Base-by-base conservation (phyloP, 2,113 vertebrate species). In the Phyllostomus hastatus region DNA sequence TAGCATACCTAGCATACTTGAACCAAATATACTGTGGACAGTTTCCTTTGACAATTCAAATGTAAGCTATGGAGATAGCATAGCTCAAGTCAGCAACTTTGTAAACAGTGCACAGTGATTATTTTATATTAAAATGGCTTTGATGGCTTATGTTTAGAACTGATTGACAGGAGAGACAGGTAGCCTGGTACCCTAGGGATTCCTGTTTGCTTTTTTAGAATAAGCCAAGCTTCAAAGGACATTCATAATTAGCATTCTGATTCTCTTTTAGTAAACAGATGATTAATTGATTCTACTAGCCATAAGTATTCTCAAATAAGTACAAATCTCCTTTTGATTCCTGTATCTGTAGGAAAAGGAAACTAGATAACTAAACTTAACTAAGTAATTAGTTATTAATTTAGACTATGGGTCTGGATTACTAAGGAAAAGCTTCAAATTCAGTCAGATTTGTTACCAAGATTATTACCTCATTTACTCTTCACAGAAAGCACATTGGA, bases 101-200 rank as follows among this genome's bases (percentile, higher is more conserved):
- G 61, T 91, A 79, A 82, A 88, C 64, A 86, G 3, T 28, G 5
- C 2, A 7, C 35, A 92, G 33, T 82, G 48, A 79, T 24, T 50
- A 72, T 26, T 87, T 87, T 78, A 79, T 88, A 69, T 73, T 93
- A 88, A 93, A 92, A 76, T 88, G 61, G 24, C 46, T 82, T 54
- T 83, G n/a, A 85, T 90, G 26, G 12, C 38, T 92, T 92, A 48
- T 38, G 2, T 78, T 97, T 92, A 80, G n/a, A 97, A 79, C 35
- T 73, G 26, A 79, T 66, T 88, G 35, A 90, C 46, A 92, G 38
- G 35, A 90, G 61, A 93, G 41, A 61, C 28, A 24, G 26, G 11
- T 73, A 82, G 17, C 81, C 33, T 80, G 64, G 26, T 20, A 91
- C 17, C 66, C 20, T 84, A 35, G 69, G 26, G 20, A 69, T 84